Conservation (phyloP, 2,888 invertebrate species). For the Lochmaea crataegi region DNA sequence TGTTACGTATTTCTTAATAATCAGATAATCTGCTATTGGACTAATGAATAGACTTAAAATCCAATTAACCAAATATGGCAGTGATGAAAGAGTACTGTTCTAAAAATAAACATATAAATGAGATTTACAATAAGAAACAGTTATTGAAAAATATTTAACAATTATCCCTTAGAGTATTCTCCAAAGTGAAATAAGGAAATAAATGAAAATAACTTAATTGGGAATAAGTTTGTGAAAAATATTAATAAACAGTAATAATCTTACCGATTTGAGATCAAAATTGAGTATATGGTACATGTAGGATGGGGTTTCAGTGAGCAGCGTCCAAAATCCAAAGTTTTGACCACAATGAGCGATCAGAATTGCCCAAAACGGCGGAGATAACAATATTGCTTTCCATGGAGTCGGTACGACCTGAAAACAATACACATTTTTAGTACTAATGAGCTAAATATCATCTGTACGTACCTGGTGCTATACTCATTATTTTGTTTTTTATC, state of each 20-base stretch:
- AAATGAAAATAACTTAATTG: background rate
- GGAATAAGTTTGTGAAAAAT: background rate
- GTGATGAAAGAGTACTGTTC: conserved; percentile 76
- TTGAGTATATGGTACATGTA: conserved; percentile 80
- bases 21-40: conserved; percentile 72
- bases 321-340: conserved; percentile 85
- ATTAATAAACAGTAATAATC: conserved; percentile 29
- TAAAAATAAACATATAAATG: conserved; percentile 57
- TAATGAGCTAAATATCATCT: too few relatives aligned
- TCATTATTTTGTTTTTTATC: too few relatives aligned
- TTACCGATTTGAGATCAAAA: conserved; percentile 77
- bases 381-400: conserved; percentile 79
- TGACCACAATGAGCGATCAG: conserved; percentile 79
- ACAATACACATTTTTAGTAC: too few relatives aligned
- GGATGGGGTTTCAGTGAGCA: conserved; percentile 84
- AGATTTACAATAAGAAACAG: too few relatives aligned
- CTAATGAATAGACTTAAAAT: conserved; percentile 78
- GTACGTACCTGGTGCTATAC: too few relatives aligned
- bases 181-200: background rate
- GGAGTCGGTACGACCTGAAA: conserved; percentile 69
- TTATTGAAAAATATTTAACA: too few relatives aligned
- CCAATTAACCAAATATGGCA: conserved; percentile 81
- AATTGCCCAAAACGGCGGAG: conserved; percentile 80
- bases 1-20: conserved; percentile 61
- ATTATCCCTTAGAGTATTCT: too few relatives aligned